phyloP scores from a whole-genome alignment of 2,888 invertebrate genomes.

The Drosophila subsilvestris region DNA sequence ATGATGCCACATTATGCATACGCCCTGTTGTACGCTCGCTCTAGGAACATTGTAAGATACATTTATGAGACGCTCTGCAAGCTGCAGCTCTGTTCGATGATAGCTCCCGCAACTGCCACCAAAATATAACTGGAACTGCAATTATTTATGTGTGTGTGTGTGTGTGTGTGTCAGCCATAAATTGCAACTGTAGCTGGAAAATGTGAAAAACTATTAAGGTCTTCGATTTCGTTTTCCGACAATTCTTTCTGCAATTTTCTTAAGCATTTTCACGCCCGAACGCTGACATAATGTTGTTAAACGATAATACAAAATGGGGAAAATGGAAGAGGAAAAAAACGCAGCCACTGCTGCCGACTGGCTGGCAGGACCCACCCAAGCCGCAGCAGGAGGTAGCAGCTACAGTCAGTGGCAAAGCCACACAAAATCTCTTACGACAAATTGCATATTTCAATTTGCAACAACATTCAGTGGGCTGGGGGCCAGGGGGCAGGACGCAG shows the following conservation, averaged over 20 bases:
- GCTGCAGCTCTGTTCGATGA: constrained; percentile 15
- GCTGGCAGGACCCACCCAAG: constrained; percentile 6
- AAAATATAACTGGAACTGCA: constrained; percentile 73
- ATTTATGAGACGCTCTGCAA: constrained; percentile 24
- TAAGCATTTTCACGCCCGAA: constrained; percentile 82
- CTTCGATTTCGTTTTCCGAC: constrained; percentile 46
- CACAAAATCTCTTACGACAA: constrained; percentile 79
- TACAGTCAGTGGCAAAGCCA: constrained; percentile 50
- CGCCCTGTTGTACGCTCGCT: constrained; percentile 23
- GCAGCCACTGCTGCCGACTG: constrained; percentile 5
- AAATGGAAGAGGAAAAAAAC: constrained; percentile 31
- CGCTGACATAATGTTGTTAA: constrained; percentile 81
- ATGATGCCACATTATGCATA: constrained; percentile 56
- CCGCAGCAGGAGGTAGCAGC: constrained; percentile 21
- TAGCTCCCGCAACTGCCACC: constrained; percentile 16
- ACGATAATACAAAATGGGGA: constrained; percentile 81
- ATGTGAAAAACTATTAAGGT: constrained; percentile 63
- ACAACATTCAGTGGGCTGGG: constrained; percentile 56
- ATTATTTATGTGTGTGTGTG: constrained; percentile 64
- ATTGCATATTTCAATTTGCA: constrained; percentile 80
- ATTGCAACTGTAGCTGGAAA: constrained; percentile 40
- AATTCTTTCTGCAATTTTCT: constrained; percentile 73
- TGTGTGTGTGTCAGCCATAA: constrained; percentile 53
- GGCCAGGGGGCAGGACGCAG: background rate
- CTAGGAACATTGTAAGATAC: constrained; percentile 37